Conservation (phyloP, 2,888 invertebrate genomes). For the Rotaria sp. region DNA sequence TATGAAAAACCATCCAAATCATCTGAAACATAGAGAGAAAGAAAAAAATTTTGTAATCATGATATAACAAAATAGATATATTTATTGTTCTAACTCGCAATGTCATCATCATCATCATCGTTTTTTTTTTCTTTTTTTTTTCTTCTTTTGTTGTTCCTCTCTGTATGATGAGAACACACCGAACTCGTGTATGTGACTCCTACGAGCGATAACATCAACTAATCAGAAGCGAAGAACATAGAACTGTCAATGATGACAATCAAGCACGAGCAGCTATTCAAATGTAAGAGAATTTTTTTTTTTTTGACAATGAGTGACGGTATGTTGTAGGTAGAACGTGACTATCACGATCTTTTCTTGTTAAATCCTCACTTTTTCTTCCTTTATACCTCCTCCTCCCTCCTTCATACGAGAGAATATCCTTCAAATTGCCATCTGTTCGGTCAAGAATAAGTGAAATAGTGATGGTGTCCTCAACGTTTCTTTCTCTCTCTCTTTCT, state of each 20-base stretch:
- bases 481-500: background rate
- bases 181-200: background rate
- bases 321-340: slow-evolving; percentile 2
- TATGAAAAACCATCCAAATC: background rate
- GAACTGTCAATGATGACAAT: slow-evolving; percentile 5
- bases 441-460: background rate
- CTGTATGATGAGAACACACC: background rate
- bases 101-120: background rate
- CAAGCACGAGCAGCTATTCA: background rate
- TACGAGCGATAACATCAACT: background rate
- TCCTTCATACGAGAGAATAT: background rate
- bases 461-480: background rate
- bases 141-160: background rate
- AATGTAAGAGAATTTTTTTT: background rate
- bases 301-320: background rate
- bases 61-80: background rate
- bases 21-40: background rate
- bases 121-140: background rate
- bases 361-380: background rate
- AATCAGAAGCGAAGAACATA: background rate
- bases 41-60: background rate
- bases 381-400: background rate
- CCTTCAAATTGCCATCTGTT: slow-evolving; percentile 18
- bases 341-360: background rate
- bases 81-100: background rate